These are phyloP conservation scores for Nesoenas mayeri DNA, from an alignment of 2,113 vertebrate species.

Conservation along the genomic window DNA sequence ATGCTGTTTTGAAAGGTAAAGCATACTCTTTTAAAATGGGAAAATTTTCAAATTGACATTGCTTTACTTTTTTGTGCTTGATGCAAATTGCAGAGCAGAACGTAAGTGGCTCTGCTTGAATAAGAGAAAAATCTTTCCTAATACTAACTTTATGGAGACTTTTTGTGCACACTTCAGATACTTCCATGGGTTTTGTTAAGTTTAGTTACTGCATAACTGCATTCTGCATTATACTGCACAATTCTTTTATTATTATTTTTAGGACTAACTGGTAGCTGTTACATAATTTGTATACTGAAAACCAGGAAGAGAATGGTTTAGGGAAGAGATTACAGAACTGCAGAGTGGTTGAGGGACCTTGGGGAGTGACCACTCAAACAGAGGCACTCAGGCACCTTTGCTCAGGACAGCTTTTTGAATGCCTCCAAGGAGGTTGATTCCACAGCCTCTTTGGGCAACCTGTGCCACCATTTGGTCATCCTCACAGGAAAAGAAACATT, in stretches of 20 bases:
- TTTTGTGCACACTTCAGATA: neutral
- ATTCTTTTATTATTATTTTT: neutral
- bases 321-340: neutral
- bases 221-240: no score
- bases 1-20: neutral
- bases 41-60: neutral
- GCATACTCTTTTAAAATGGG: neutral
- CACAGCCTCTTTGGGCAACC: neutral
- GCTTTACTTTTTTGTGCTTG: neutral
- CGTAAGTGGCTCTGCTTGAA: neutral
- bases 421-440: neutral
- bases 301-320: neutral
- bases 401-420: neutral
- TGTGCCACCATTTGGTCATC: neutral
- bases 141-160: neutral
- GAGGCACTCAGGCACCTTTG: rapidly evolving
- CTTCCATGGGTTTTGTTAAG: rapidly evolving
- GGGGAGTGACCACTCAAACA: neutral
- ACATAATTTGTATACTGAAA: neutral
- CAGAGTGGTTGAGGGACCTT: neutral
- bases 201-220: neutral
- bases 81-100: neutral
- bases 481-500: neutral
- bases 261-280: neutral
- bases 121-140: neutral